phyloP scores from a whole-genome alignment of 2,797 vertebrate species.

The Coregonus suidteri region DNA sequence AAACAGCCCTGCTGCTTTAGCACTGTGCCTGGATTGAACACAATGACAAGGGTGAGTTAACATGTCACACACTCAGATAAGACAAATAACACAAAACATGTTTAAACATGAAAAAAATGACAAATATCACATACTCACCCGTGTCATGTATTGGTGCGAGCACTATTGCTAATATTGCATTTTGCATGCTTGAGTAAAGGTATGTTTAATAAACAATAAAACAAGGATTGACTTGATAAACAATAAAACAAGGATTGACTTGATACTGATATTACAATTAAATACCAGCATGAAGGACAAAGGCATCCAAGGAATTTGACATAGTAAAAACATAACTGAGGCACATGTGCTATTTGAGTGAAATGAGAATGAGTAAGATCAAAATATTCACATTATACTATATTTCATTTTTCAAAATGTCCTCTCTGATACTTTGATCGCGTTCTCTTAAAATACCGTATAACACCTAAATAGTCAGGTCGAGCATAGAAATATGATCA shows the following conservation, averaged over 20 bases:
- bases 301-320: constrained; percentile 26
- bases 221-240: not conserved
- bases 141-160: constrained; percentile 22
- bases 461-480: constrained; percentile 30
- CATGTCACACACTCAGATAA: constrained; percentile 17
- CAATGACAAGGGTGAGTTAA: not conserved
- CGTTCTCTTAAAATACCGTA: constrained; percentile 17
- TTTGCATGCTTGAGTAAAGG: constrained; percentile 28
- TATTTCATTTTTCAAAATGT: constrained; percentile 17
- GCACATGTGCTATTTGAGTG: constrained; percentile 41
- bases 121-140: constrained; percentile 15
- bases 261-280: constrained; percentile 16
- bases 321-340: constrained; percentile 20
- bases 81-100: not conserved
- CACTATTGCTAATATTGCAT: constrained; percentile 16
- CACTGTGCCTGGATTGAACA: constrained; percentile 26
- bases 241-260: constrained; percentile 5
- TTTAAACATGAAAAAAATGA: constrained; percentile 42
- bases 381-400: constrained; percentile 49
- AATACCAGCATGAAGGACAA: constrained; percentile 58
- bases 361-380: constrained; percentile 45
- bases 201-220: constrained; percentile 3
- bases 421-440: constrained; percentile 8
- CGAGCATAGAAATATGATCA: constrained; percentile 6
- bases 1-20: constrained; percentile 64